Conservation (phyloP, 2,113 vertebrate species). For the Corythornis vintsioides region DNA sequence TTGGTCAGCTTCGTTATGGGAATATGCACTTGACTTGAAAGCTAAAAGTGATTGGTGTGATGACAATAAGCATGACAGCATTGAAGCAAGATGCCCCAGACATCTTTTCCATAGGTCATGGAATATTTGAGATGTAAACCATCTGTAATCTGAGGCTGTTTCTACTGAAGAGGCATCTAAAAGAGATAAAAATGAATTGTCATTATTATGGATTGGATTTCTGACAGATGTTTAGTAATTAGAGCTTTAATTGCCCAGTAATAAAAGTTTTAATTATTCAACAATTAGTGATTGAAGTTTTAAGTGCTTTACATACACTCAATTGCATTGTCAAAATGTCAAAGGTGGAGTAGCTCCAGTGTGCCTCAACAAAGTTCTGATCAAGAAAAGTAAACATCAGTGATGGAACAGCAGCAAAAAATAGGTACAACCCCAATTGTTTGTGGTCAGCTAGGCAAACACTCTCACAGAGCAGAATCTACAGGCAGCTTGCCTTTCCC, state of each 20-base stretch:
- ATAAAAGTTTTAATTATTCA: slow-evolving; percentile 64
- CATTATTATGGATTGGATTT: slow-evolving; percentile 35
- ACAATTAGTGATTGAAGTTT: slow-evolving; percentile 55
- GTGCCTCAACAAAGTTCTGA: neutral
- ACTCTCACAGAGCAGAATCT: neutral
- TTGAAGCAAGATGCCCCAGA: neutral
- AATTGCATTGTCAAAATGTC: neutral
- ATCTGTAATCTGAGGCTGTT: neutral
- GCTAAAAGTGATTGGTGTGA: neutral
- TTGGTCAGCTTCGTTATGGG: neutral
- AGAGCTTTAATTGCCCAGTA: slow-evolving; percentile 30
- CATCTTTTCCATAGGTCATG: neutral
- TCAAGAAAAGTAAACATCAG: neutral
- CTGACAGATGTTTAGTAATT: slow-evolving; percentile 53
- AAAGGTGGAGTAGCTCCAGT: neutral
- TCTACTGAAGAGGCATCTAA: neutral
- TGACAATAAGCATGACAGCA: neutral
- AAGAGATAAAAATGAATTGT: slow-evolving; percentile 38
- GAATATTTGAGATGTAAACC: neutral
- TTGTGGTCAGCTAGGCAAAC: neutral
- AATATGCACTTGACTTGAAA: neutral
- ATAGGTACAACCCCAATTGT: neutral
- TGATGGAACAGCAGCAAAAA: neutral
- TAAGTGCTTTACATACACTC: neutral
- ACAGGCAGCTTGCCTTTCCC: neutral